phyloP scores from a whole-genome alignment of 2,888 invertebrate species.

The Eugnorisma glareosa region DNA sequence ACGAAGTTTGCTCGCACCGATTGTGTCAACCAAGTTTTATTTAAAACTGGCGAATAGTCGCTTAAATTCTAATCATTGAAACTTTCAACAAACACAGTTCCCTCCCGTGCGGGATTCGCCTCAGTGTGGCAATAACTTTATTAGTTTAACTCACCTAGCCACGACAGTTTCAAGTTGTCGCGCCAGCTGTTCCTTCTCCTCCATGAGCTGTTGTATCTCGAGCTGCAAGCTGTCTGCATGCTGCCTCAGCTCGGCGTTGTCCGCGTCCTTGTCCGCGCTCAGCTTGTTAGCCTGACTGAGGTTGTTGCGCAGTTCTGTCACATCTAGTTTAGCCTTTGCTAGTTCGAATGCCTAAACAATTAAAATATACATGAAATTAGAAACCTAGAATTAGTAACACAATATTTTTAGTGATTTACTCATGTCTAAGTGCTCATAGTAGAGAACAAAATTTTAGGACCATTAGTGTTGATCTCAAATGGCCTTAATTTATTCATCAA shows the following conservation, averaged over 20 bases:
- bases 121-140: not conserved
- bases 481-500: constrained; percentile 18
- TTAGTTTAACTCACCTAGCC: constrained; percentile 72
- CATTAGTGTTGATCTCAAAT: not conserved
- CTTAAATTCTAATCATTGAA: not conserved
- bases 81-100: not conserved
- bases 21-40: not conserved
- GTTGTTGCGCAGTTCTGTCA: constrained; percentile 83
- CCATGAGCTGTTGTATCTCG: constrained; percentile 70
- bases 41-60: not conserved
- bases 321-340: constrained; percentile 87
- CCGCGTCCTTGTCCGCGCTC: constrained; percentile 76
- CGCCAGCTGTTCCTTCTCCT: constrained; percentile 73
- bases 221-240: constrained; percentile 73
- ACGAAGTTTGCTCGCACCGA: not conserved
- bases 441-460: not conserved
- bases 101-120: too few species aligned
- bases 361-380: not conserved
- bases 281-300: constrained; percentile 89
- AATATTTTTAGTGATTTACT: not conserved
- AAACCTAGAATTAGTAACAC: not conserved
- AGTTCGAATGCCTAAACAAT: constrained; percentile 85
- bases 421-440: not conserved
- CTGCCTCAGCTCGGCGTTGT: constrained; percentile 75
- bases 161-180: constrained; percentile 75